Conservation (phyloP, 2,113 vertebrate genomes). For the Rhadina sibilatrix region DNA sequence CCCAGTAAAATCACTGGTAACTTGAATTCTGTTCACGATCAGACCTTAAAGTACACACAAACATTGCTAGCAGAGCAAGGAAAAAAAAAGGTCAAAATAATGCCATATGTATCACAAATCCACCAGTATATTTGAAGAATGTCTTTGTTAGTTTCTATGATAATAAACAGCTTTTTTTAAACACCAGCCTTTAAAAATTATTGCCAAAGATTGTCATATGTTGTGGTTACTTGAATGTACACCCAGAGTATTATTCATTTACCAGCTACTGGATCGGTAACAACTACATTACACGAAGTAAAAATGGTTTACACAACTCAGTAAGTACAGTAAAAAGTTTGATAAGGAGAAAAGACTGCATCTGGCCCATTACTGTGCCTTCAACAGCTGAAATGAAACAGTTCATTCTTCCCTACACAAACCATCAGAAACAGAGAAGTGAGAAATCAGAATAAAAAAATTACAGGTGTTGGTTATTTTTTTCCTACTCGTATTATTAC, state of each 20-base stretch:
- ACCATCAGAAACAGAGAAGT: not conserved
- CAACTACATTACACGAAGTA: not conserved
- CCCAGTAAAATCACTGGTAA: not conserved
- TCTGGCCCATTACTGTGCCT: not conserved
- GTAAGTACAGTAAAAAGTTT: not conserved
- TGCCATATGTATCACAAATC: not conserved
- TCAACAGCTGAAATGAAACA: not conserved
- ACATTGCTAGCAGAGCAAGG: not conserved
- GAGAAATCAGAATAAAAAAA: not conserved
- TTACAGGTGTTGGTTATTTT: not conserved
- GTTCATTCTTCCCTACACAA: not conserved
- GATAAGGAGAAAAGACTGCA: not conserved
- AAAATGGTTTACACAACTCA: not conserved
- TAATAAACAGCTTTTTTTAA: not conserved
- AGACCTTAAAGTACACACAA: not conserved
- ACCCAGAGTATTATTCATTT: not conserved
- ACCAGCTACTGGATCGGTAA: not conserved
- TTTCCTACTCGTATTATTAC: not conserved
- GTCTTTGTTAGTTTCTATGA: not conserved
- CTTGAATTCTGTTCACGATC: not conserved
- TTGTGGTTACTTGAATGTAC: not conserved
- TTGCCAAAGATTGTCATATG: fast-evolving
- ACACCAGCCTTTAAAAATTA: not conserved
- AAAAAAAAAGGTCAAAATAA: not conserved
- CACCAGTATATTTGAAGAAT: not conserved